A percentile compares a stretch with the other conserved stretches of the same genome.
Evolutionary conservation across 2,888 invertebrate species (phyloP).

Genomic region (Microctonus aethiopoides): DNA sequence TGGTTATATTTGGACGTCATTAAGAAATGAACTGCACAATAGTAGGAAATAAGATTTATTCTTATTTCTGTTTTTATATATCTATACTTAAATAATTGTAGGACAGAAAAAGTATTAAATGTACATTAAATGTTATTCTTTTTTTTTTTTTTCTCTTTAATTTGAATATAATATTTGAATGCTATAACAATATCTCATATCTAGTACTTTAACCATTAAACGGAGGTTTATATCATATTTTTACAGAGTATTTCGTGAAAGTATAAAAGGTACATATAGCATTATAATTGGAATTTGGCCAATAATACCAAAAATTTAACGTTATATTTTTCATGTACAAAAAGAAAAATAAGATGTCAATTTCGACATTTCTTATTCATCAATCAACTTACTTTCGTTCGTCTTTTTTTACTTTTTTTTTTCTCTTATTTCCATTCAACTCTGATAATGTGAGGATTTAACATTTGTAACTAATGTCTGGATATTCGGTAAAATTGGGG

Average conservation of each 20-base stretch:
- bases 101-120: slow-evolving; percentile 14
- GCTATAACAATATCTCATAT: slow-evolving; percentile 16
- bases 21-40: slow-evolving; percentile 56
- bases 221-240: slow-evolving; percentile 11
- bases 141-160: not conserved
- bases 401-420: not conserved
- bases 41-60: slow-evolving; percentile 14
- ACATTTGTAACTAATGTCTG: slow-evolving; percentile 41
- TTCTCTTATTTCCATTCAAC: slow-evolving; percentile 26
- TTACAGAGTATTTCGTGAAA: not conserved
- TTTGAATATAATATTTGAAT: slow-evolving; percentile 28
- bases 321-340: not conserved
- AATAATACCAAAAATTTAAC: not conserved
- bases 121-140: not conserved
- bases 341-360: not conserved
- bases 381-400: slow-evolving; percentile 23
- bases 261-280: slow-evolving; percentile 19
- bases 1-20: slow-evolving; percentile 63
- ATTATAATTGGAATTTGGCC: slow-evolving; percentile 15
- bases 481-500: slow-evolving; percentile 51
- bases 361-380: not conserved
- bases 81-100: slow-evolving; percentile 11
- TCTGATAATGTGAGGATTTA: slow-evolving; percentile 38
- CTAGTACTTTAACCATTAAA: not conserved
- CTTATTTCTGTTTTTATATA: not conserved